These are phyloP conservation scores for Dryobota labecula DNA, from an alignment of 2,888 invertebrate species.

Conservation along the genomic window DNA sequence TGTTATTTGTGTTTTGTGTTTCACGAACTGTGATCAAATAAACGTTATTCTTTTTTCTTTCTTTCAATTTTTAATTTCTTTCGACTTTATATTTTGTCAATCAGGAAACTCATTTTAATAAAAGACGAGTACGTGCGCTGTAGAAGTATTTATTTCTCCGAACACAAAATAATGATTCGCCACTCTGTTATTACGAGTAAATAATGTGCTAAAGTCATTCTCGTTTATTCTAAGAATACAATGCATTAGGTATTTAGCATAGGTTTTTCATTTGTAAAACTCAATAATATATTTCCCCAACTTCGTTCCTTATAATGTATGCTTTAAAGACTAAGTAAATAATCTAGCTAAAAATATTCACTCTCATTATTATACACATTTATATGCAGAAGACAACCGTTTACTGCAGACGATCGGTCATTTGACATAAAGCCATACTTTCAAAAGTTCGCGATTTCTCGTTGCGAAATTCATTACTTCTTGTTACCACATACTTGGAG, in stretches of 20 bases:
- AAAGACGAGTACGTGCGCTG: background rate
- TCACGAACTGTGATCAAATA: too few relatives aligned
- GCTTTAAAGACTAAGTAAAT: too few relatives aligned
- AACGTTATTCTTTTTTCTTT: too few relatives aligned
- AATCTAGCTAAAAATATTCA: background rate
- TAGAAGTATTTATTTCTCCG: background rate
- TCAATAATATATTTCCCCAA: background rate
- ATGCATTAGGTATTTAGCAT: background rate
- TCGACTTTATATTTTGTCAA: too few relatives aligned
- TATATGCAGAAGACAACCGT: background rate
- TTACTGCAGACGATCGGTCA: background rate
- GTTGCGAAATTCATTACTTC: conserved; percentile 3
- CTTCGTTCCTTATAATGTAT: background rate
- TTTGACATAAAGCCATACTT: conserved; percentile 8
- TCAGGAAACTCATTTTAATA: background rate
- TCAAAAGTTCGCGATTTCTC: background rate
- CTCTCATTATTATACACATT: background rate
- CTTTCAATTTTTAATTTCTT: too few relatives aligned
- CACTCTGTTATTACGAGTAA: background rate
- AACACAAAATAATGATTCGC: background rate
- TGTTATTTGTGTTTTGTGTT: too few relatives aligned
- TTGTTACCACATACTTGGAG: conserved; percentile 28
- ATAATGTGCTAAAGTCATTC: background rate
- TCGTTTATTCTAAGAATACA: background rate
- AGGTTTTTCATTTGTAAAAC: background rate